Percentiles rank a stretch among this genome's conserved stretches.
Evolutionary conservation across 2,797 vertebrate genomes (phyloP).

Genomic region (Epinephelus malabaricus): DNA sequence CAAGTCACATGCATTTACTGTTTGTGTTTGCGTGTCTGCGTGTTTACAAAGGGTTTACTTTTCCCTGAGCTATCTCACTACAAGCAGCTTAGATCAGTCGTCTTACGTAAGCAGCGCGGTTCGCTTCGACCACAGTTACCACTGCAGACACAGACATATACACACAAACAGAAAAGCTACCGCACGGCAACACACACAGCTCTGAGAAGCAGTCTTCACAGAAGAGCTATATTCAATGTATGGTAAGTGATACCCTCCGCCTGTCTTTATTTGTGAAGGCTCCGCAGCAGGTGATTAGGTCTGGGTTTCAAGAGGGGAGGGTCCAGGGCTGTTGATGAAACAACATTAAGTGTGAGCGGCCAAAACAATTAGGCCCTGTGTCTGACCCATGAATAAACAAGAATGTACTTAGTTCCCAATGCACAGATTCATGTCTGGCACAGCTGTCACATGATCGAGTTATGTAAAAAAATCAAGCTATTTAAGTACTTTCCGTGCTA

Average conservation of each 20-base stretch:
- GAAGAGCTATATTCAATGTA: slow-evolving; percentile 74
- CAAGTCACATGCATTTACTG: slow-evolving; percentile 34
- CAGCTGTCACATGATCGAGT: slow-evolving; percentile 24
- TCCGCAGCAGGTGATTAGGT: slow-evolving; percentile 64
- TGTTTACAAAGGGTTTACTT: slow-evolving; percentile 56
- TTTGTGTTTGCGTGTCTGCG: background rate
- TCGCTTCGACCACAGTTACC: slow-evolving; percentile 24
- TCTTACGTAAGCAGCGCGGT: slow-evolving; percentile 52
- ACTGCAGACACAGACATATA: slow-evolving; percentile 6
- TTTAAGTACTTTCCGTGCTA: slow-evolving; percentile 10
- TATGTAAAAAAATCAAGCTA: slow-evolving; percentile 8
- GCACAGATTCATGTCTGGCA: slow-evolving; percentile 20
- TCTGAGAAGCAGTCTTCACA: slow-evolving; percentile 63
- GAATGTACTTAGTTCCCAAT: slow-evolving; percentile 7
- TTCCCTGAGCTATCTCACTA: slow-evolving; percentile 47
- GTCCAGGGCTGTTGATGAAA: slow-evolving; percentile 46
- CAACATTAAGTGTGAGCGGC: slow-evolving; percentile 46
- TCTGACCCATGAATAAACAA: slow-evolving; percentile 38
- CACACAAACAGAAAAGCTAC: background rate
- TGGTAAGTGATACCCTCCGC: slow-evolving; percentile 63
- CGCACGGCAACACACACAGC: background rate
- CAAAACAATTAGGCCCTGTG: slow-evolving; percentile 57
- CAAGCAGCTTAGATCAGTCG: slow-evolving; percentile 55
- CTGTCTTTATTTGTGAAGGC: slow-evolving; percentile 61
- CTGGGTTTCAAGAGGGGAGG: slow-evolving; percentile 26